phyloP scores from a whole-genome alignment of 1,140 invertebrate species.

The Colletes gigas region DNA sequence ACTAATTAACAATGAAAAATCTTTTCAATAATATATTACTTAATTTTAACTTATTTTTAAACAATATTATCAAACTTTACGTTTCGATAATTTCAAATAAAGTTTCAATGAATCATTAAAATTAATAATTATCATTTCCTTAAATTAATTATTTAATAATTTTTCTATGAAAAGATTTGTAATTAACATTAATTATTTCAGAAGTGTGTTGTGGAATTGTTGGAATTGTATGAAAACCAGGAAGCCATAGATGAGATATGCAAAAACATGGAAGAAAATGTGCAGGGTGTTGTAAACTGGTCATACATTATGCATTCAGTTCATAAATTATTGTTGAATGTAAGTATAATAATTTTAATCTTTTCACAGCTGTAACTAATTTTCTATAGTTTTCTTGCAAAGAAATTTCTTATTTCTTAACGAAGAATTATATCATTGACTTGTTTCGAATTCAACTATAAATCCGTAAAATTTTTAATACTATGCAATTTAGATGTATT shows the following conservation, averaged over 20 bases:
- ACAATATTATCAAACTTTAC: not conserved
- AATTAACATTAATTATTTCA: conserved; percentile 36
- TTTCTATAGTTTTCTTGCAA: too few species aligned
- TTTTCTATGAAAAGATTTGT: not conserved
- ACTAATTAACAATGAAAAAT: not conserved
- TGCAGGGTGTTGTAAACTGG: conserved; percentile 51
- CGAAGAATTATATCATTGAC: too few species aligned
- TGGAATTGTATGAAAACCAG: conserved; percentile 60
- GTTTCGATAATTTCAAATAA: not conserved
- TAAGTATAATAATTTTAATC: conserved; percentile 43
- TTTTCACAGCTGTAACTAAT: too few species aligned
- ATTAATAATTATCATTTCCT: not conserved
- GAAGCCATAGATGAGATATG: conserved; percentile 57
- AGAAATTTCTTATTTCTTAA: too few species aligned
- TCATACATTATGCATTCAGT: conserved; percentile 51
- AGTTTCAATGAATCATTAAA: not conserved
- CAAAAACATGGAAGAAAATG: conserved; percentile 42
- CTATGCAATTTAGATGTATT: too few species aligned
- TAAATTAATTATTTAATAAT: not conserved
- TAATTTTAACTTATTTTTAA: not conserved
- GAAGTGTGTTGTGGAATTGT: conserved; percentile 53
- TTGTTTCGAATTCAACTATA: too few species aligned
- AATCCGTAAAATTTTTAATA: too few species aligned
- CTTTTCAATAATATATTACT: not conserved
- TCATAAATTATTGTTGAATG: conserved; percentile 62